phyloP scores from a whole-genome alignment of 2,888 invertebrate species.

The Atethmia centrago region DNA sequence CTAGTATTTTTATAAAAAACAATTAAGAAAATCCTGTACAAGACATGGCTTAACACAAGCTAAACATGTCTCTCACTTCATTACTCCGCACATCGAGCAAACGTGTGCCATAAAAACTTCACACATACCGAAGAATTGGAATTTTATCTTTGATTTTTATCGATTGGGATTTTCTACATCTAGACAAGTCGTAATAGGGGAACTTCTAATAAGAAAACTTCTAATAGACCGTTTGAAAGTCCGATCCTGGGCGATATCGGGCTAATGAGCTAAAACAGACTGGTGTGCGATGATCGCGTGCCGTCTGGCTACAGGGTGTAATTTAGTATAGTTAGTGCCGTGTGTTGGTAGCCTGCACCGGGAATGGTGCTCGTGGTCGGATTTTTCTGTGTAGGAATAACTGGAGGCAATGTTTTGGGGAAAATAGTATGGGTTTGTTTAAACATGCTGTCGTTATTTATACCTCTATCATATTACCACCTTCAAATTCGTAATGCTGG shows the following conservation, averaged over 20 bases:
- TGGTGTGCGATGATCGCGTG: conserved; percentile 74
- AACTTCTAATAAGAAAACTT: conserved; percentile 90
- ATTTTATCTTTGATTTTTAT: conserved; percentile 80
- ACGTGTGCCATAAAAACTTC: conserved; percentile 34
- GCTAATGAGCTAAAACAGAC: conserved; percentile 84
- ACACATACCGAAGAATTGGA: conserved; percentile 48
- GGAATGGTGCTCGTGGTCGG: conserved; percentile 4
- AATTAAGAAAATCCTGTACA: too few species aligned
- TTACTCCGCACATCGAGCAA: neutral
- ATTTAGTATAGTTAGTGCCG: conserved; percentile 57
- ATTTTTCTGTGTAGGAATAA: conserved; percentile 9
- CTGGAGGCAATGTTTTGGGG: neutral
- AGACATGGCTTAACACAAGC: conserved; percentile 3
- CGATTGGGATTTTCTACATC: conserved; percentile 78
- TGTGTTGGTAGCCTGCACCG: conserved; percentile 19
- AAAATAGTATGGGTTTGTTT: neutral
- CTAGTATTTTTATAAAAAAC: too few species aligned
- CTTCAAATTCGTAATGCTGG: too few species aligned
- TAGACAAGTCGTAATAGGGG: conserved; percentile 84
- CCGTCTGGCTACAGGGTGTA: conserved; percentile 66
- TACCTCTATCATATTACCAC: neutral
- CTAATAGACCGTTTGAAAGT: conserved; percentile 87
- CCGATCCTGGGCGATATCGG: conserved; percentile 82
- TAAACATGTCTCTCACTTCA: conserved; percentile 9
- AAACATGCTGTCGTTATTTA: neutral